These are phyloP conservation scores for Diarsia brunnea DNA, from an alignment of 2,888 invertebrate species.

Conservation along the genomic window DNA sequence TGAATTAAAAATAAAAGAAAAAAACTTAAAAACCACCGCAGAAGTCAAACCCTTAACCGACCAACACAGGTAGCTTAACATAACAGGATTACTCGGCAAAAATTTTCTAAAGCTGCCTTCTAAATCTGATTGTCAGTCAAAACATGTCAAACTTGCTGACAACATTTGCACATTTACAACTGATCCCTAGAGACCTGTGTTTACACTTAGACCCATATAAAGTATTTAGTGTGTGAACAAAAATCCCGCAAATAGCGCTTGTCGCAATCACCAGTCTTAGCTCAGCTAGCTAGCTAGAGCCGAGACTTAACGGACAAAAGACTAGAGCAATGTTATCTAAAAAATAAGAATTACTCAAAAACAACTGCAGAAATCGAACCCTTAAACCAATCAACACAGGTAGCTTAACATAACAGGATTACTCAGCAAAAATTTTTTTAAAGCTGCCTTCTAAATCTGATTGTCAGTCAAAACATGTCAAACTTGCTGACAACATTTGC, in stretches of 20 bases:
- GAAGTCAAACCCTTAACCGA: constrained; percentile 35
- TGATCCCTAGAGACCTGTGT: constrained; percentile 78
- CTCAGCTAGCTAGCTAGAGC: too few species aligned
- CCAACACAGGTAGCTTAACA: constrained; percentile 79
- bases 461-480: constrained; percentile 88
- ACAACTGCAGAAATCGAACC: constrained; percentile 8
- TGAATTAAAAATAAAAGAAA: too few species aligned
- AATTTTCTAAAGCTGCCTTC: constrained; percentile 8
- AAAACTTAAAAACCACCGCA: constrained; percentile 11
- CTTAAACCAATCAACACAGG: constrained; percentile 54
- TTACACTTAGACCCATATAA: constrained; percentile 76
- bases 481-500: constrained; percentile 82
- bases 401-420: too few species aligned
- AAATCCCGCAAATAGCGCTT: constrained; percentile 30
- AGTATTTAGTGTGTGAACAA: constrained; percentile 71
- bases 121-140: constrained; percentile 83
- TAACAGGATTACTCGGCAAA: constrained; percentile 82
- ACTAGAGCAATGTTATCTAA: background rate
- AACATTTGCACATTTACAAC: constrained; percentile 79
- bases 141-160: constrained; percentile 86
- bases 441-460: constrained; percentile 73
- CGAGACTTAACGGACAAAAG: background rate
- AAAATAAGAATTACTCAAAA: background rate
- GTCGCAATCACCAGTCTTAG: background rate
- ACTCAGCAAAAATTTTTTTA: constrained; percentile 77